Percentiles rank a stretch among this genome's conserved stretches.
Conservation (phyloP, 2,888 invertebrate species). For the Epinotia bilunana region DNA sequence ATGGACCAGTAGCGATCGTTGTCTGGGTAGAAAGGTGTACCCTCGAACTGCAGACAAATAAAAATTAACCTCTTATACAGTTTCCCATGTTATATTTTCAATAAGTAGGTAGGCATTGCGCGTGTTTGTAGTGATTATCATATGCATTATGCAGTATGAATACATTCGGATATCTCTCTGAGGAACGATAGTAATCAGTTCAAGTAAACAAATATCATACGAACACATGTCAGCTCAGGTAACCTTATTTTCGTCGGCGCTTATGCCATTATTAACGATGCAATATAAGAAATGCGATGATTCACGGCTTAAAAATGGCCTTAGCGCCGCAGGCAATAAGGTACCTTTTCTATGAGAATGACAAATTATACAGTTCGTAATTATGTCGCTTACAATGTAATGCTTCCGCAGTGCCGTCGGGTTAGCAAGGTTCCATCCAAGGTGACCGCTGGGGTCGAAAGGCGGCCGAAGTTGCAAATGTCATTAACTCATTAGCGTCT, state of each 20-base stretch:
- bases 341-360: too few relatives aligned
- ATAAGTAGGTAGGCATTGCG: too few relatives aligned
- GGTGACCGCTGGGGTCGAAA: conserved; percentile 8
- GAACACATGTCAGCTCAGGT: not conserved
- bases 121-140: too few relatives aligned
- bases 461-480: conserved; percentile 23
- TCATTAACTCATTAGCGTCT: too few relatives aligned
- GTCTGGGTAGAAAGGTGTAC: conserved; percentile 97
- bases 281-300: too few relatives aligned
- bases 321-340: too few relatives aligned
- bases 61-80: not conserved
- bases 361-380: not conserved
- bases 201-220: not conserved
- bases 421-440: conserved; percentile 7
- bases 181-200: not conserved
- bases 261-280: too few relatives aligned
- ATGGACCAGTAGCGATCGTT: conserved; percentile 97
- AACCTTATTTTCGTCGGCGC: too few relatives aligned
- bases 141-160: not conserved
- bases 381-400: conserved; percentile 7
- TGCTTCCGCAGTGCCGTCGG: not conserved
- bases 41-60: conserved; percentile 91
- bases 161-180: not conserved
- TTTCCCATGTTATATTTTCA: too few relatives aligned
- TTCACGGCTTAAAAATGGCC: too few relatives aligned